These are phyloP conservation scores for Galbula dea DNA, from an alignment of 2,113 vertebrate species.

Conservation along the genomic window DNA sequence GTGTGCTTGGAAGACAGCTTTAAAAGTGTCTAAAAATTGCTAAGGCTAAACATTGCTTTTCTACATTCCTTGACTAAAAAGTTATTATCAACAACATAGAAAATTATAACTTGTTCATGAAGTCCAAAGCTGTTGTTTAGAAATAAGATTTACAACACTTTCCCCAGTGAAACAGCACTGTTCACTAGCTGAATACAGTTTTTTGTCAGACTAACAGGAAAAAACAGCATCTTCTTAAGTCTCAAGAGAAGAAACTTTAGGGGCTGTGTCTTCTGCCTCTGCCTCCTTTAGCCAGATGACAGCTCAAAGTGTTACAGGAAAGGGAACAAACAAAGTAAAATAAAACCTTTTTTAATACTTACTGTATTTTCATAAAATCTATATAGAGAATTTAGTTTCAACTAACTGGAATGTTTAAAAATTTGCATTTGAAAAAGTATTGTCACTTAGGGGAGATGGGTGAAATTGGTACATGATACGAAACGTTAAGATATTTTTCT, in stretches of 20 bases:
- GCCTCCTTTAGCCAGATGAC: neutral
- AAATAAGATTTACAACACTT: neutral
- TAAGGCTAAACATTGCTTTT: neutral
- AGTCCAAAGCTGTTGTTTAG: neutral
- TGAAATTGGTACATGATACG: neutral
- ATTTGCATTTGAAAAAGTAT: slow-evolving; percentile 20
- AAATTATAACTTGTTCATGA: neutral
- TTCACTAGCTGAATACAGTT: neutral
- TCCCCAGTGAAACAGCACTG: neutral
- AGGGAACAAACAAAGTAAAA: neutral
- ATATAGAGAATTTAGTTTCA: neutral
- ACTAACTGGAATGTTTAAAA: neutral
- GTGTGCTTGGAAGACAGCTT: neutral
- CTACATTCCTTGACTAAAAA: neutral
- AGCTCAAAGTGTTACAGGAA: neutral
- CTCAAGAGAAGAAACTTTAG: neutral
- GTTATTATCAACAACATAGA: neutral
- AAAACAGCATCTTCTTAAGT: neutral
- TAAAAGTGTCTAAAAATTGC: neutral
- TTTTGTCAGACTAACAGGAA: neutral
- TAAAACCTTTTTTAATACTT: neutral
- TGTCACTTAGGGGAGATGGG: neutral
- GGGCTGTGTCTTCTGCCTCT: neutral
- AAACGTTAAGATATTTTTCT: slow-evolving; percentile 25
- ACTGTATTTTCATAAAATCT: neutral